phyloP scores from a whole-genome alignment of 2,113 vertebrate genomes.

The Clarias gariepinus region DNA sequence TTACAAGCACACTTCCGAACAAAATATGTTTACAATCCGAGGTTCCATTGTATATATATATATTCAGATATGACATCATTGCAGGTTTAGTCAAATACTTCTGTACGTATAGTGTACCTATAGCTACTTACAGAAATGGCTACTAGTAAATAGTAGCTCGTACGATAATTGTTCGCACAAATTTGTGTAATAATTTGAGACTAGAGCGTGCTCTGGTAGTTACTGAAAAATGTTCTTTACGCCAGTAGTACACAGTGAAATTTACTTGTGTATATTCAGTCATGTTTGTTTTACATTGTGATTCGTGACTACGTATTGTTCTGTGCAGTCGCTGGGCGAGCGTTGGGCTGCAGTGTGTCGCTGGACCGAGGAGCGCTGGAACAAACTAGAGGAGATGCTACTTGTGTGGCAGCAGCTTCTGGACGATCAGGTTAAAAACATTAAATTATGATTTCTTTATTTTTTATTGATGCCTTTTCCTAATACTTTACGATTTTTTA shows the following conservation, averaged over 20 bases:
- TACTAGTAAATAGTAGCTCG: too few relatives aligned
- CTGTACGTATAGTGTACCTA: not conserved
- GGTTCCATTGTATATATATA: too few relatives aligned
- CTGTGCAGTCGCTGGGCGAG: conserved; percentile 84
- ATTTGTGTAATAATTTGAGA: not conserved
- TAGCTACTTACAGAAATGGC: not conserved
- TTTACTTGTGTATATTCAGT: not conserved
- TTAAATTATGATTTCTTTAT: not conserved
- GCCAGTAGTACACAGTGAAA: too few relatives aligned
- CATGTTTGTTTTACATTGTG: not conserved
- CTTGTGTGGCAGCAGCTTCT: conserved; percentile 88
- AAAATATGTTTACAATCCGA: too few relatives aligned
- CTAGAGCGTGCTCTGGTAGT: not conserved
- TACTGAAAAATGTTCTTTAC: not conserved
- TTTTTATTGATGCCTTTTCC: too few relatives aligned
- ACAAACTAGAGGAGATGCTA: conserved; percentile 84
- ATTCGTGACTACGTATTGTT: not conserved
- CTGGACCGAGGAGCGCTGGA: conserved; percentile 93
- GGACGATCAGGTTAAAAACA: conserved; percentile 85
- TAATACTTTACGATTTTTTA: too few relatives aligned
- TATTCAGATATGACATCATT: too few relatives aligned
- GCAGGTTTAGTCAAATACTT: too few relatives aligned
- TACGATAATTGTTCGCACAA: not conserved
- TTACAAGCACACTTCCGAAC: too few relatives aligned
- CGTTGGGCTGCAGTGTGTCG: conserved; percentile 96